Evolutionary conservation across 2,888 invertebrate genomes (phyloP).

Genomic region (Cryptocephalus moraei): DNA sequence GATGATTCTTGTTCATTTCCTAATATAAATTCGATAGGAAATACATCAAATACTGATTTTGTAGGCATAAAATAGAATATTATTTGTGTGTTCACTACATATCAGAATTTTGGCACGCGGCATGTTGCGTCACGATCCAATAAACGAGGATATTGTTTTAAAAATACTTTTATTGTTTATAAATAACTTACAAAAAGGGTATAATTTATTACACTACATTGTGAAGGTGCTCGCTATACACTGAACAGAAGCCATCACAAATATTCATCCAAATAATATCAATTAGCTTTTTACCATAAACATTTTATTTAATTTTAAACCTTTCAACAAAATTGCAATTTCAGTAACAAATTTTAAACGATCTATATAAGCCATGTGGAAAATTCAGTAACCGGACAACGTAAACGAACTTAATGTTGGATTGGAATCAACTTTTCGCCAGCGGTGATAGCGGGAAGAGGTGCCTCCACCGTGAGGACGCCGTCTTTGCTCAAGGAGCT

Average conservation of each 20-base stretch:
- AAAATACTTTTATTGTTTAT: conserved; percentile 25
- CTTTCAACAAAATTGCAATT: conserved; percentile 7
- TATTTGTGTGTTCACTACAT: too few species aligned
- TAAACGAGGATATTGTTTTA: too few species aligned
- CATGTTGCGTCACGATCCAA: too few species aligned
- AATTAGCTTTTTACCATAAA: conserved; percentile 12
- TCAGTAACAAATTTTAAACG: conserved; percentile 4
- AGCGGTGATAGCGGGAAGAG: conserved; percentile 75
- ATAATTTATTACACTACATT: conserved; percentile 18
- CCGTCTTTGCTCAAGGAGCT: conserved; percentile 95
- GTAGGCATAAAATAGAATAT: too few species aligned
- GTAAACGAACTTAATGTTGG: conserved; percentile 43
- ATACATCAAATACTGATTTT: too few species aligned
- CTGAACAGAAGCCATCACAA: conserved; percentile 9
- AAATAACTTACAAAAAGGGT: conserved; percentile 36
- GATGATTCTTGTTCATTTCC: too few species aligned
- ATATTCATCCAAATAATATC: conserved; percentile 10
- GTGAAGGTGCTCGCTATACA: conserved; percentile 10
- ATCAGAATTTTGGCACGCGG: too few species aligned
- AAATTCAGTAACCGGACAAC: background rate
- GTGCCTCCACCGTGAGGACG: conserved; percentile 92
- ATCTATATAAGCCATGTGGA: conserved; percentile 5
- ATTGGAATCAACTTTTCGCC: conserved; percentile 79
- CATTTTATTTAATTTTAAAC: conserved; percentile 5
- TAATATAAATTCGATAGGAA: too few species aligned